These are phyloP conservation scores for Danionella cerebrum DNA, from an alignment of 2,113 vertebrate genomes.

Conservation along the genomic window DNA sequence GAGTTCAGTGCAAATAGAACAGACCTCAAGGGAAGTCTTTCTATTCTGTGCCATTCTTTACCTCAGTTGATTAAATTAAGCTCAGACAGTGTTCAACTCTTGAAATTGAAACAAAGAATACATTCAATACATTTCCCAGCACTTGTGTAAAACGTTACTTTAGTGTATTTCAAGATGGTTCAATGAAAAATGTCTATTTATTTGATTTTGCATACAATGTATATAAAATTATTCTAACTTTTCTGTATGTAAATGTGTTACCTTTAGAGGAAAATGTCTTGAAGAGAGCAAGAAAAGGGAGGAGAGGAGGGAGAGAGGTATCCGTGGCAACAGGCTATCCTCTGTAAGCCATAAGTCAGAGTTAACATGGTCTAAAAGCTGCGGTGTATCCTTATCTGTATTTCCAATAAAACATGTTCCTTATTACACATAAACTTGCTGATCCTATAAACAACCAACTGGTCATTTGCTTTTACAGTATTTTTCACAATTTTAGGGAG, in stretches of 20 bases:
- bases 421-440: no score
- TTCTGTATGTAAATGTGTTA: background rate
- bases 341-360: conserved; percentile 52
- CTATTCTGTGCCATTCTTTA: background rate
- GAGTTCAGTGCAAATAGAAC: background rate
- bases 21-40: background rate
- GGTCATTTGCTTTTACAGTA: no score
- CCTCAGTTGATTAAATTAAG: background rate
- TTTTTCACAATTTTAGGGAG: no score
- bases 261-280: conserved; percentile 39
- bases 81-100: background rate
- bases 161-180: no score
- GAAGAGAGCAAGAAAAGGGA: conserved; percentile 19
- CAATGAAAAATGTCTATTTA: no score
- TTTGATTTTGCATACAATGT: background rate
- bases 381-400: no score
- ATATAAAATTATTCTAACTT: background rate
- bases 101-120: background rate
- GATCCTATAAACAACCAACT: no score
- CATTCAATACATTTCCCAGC: background rate
- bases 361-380: conserved; percentile 44
- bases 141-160: no score
- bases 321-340: conserved; percentile 65
- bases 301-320: conserved; percentile 47
- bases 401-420: no score